A percentile compares a stretch with the other conserved stretches of the same genome.
phyloP scores from a whole-genome alignment of 23 tunicate genomes.

The Oikopleura dioica region DNA sequence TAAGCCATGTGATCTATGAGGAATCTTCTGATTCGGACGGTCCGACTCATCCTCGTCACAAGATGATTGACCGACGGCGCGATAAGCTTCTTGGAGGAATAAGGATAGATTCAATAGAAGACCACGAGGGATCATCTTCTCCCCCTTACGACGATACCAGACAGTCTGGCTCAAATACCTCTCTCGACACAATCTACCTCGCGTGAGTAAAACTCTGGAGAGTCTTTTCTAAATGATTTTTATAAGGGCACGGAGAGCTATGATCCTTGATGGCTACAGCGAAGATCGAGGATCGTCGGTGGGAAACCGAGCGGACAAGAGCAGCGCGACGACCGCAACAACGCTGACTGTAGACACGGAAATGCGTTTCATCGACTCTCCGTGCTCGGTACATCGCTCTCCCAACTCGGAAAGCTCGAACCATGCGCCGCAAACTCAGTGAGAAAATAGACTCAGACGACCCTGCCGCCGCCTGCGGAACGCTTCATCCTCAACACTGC shows the following conservation, averaged over 20 bases:
- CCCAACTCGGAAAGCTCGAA: no score
- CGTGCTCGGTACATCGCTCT: no score
- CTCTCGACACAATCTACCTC: background rate
- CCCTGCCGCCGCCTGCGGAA: no score
- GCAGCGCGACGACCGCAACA: background rate
- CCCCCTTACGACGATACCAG: slow-evolving; percentile 7
- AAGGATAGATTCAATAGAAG: slow-evolving; percentile 1
- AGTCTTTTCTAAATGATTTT: no score
- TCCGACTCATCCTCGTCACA: background rate
- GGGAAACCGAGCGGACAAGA: no score
- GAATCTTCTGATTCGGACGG: slow-evolving; percentile 1
- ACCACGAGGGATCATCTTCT: background rate
- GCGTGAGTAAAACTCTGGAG: no score
- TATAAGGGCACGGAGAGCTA: no score
- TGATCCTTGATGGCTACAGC: no score
- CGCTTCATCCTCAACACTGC: no score
- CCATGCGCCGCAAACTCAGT: no score
- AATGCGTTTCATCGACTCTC: slow-evolving; percentile 2
- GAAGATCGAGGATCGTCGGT: no score
- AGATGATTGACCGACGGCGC: background rate
- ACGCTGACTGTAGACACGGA: background rate
- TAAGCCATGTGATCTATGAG: background rate
- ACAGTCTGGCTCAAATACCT: background rate
- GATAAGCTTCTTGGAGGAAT: background rate
- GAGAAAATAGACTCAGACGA: no score